Evolutionary conservation across 2,888 invertebrate species (phyloP).

Genomic region (Hypsopygia costalis): DNA sequence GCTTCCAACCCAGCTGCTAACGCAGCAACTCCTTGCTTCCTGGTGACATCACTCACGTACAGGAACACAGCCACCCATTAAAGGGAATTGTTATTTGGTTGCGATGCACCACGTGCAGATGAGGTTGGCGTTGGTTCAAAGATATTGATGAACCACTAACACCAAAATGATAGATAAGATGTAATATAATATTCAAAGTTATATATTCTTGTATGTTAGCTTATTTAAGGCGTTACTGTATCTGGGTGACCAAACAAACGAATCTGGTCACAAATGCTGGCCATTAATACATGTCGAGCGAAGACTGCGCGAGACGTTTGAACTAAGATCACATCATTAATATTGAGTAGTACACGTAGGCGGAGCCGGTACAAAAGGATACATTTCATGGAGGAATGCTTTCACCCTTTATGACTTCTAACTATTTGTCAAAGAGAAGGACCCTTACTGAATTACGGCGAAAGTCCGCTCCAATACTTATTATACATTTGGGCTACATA

Average conservation of each 20-base stretch:
- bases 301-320: constrained; percentile 64
- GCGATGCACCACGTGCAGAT: no score
- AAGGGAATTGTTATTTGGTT: no score
- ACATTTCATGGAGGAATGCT: constrained; percentile 65
- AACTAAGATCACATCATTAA: constrained; percentile 78
- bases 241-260: constrained; percentile 44
- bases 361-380: constrained; percentile 61
- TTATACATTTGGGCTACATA: constrained; percentile 24
- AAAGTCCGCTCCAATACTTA: constrained; percentile 34
- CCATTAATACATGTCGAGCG: constrained; percentile 72
- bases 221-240: constrained; percentile 23
- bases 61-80: no score
- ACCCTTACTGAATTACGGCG: constrained; percentile 38
- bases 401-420: constrained; percentile 70
- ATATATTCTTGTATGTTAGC: constrained; percentile 15
- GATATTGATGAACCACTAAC: no score
- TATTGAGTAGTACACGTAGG: constrained; percentile 71
- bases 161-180: no score
- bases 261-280: constrained; percentile 61
- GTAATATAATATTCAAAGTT: no score
- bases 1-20: no score
- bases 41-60: no score
- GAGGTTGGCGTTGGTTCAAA: no score
- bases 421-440: constrained; percentile 61
- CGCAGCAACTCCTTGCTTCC: no score